phyloP scores from a whole-genome alignment of 1,140 invertebrate species.

The Penaeus vannamei region DNA sequence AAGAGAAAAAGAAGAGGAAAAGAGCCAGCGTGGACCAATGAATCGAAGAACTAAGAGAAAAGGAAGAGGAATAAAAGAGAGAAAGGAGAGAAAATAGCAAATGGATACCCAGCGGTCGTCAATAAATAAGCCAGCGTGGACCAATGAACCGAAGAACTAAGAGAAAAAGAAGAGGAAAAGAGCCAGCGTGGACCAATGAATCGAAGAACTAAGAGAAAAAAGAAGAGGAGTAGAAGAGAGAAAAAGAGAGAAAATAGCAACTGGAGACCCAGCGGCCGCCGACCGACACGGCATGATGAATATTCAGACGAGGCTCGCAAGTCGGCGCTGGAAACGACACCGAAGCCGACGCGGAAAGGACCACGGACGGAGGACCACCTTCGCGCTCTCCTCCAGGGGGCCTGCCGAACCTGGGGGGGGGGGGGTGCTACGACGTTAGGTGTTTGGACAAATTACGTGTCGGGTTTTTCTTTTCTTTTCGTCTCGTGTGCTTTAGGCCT shows the following conservation, averaged over 20 bases:
- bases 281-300: not conserved
- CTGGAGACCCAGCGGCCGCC: not conserved
- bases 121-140: no score
- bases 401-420: no score
- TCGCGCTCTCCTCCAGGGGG: no score
- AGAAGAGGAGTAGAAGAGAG: not conserved
- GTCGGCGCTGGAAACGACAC: not conserved
- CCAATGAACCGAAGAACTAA: no score
- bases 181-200: not conserved
- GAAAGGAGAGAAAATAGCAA: not conserved
- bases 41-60: not conserved
- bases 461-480: no score
- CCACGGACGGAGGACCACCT: no score
- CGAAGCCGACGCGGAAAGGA: no score
- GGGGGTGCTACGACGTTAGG: no score
- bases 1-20: not conserved
- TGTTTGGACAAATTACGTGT: no score
- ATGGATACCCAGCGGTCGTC: not conserved
- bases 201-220: not conserved
- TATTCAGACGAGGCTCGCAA: not conserved
- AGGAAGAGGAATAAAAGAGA: not conserved
- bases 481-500: fast-evolving
- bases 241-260: not conserved
- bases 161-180: not conserved
- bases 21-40: not conserved